phyloP scores from a whole-genome alignment of 2,797 vertebrate genomes.

The Eupleurogrammus muticus region DNA sequence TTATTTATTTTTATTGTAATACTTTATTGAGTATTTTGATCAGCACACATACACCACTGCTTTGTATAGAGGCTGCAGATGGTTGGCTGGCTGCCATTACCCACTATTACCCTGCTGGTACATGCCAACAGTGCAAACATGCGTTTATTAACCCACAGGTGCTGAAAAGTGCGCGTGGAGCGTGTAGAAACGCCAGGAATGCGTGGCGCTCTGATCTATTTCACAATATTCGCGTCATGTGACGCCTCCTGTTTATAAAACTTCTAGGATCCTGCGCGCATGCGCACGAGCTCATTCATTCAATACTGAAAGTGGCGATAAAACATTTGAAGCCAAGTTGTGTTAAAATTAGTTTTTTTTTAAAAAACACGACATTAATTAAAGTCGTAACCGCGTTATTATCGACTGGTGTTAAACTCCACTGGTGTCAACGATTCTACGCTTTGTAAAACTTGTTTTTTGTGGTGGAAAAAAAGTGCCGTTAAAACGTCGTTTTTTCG shows the following conservation, averaged over 20 bases:
- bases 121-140: accelerated
- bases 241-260: constrained; percentile 94
- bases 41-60: no score
- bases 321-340: constrained; percentile 26
- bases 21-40: no score
- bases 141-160: accelerated
- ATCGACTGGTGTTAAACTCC: accelerated
- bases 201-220: constrained; percentile 26
- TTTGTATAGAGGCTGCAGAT: constrained; percentile 29
- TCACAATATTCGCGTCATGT: constrained; percentile 82
- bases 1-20: no score
- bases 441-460: constrained; percentile 11
- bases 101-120: no score
- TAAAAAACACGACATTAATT: not conserved
- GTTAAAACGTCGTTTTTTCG: constrained; percentile 20
- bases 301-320: constrained; percentile 77
- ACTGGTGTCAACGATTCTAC: not conserved
- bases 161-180: accelerated
- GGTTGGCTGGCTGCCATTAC: constrained; percentile 21
- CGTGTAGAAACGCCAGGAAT: not conserved
- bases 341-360: not conserved
- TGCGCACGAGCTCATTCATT: constrained; percentile 96
- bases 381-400: accelerated
- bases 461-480: constrained; percentile 52
- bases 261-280: constrained; percentile 81